These are phyloP conservation scores for Paragorgia papillata DNA, from an alignment of 92 coral and sea anemone species.

Conservation along the genomic window DNA sequence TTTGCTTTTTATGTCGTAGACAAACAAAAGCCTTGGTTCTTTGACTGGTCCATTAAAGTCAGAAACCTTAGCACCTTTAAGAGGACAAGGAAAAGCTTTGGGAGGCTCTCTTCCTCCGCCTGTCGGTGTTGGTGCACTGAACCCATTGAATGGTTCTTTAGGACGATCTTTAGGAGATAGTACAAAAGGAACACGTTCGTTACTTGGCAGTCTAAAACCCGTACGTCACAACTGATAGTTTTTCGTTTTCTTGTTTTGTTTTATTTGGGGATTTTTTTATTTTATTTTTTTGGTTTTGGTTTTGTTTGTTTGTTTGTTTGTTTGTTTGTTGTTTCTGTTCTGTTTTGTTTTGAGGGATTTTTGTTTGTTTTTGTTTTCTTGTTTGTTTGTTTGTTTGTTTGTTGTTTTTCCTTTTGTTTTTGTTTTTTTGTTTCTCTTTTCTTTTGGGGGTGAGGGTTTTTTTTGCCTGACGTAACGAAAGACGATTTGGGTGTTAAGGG, in stretches of 20 bases:
- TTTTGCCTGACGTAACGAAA: too few species aligned
- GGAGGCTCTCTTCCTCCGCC: conserved; percentile 31
- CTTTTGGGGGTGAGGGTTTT: too few species aligned
- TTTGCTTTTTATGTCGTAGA: conserved; percentile 1
- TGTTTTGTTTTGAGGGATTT: too few species aligned
- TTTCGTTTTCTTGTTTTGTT: not conserved
- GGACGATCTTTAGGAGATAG: conserved; percentile 13
- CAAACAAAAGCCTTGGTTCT: conserved; percentile 7
- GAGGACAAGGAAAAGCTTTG: conserved; percentile 28
- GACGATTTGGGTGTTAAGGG: too few species aligned
- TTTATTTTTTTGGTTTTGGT: too few species aligned
- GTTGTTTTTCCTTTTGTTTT: too few species aligned
- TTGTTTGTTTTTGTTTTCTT: too few species aligned
- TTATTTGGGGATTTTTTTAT: not conserved
- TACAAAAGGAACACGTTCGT: conserved; percentile 29
- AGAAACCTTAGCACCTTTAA: conserved; percentile 26
- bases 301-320: too few species aligned
- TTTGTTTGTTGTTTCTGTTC: too few species aligned
- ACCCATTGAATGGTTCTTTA: conserved; percentile 10
- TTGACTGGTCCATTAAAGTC: conserved; percentile 18
- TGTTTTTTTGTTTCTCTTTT: too few species aligned
- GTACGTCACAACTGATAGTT: conserved; percentile 3
- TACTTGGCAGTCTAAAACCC: conserved; percentile 24
- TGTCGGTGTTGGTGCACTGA: conserved; percentile 12
- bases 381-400: too few species aligned